Base-by-base conservation (phyloP, 2,797 vertebrate species). In the Chelon labrosus region DNA sequence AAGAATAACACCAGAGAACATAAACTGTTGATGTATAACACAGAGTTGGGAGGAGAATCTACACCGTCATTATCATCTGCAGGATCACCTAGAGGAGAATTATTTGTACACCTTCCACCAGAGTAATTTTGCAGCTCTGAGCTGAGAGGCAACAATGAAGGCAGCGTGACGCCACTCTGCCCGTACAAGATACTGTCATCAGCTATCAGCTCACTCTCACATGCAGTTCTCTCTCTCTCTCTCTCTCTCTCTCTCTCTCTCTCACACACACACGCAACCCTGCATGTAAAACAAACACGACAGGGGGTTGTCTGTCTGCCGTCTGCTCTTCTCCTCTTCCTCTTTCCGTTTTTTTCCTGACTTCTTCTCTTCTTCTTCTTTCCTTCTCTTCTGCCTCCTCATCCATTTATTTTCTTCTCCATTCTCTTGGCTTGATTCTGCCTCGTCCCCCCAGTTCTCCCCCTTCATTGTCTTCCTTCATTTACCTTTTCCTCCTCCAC, bases 121-220 rank as follows among this genome's bases (percentile, higher is more conserved):
- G 73, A 77, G 65, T 81, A 25, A 72, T 73, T 58, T 59, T 68
- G 67, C n/a, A 16, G 63, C 59, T 76, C 73, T 49, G n/a, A 69
- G 69, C 66, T 82, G 79, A 75, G 68, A 10, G 42, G 63, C 69
- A 75, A 73, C 83, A 66, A 65, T 67, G 75, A 84, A 22, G 65
- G 42, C 86, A 85, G 85, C 81, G 71, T 75, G 83, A 85, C 65
- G 80, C 85, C 78, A 72, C 82, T 86, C 74, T 75, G 61, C 65
- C 6, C 58, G 13, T 70, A 80, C 80, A 38, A 78, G 83, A 84
- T 82, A 37, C 79, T 79, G 79, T 80, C 85, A 84, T 81, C 84
- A 85, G 76, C 84, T 76, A 85, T 83, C 76, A 83, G 69, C 63
- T 80, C 80, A 50, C 65, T 51, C 75, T 50, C 75, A 55, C 70